Evolutionary conservation across 2,888 invertebrate species (phyloP), one percentile per base, ranked within the genome.

Genomic region (Deroplatys truncata): DNA sequence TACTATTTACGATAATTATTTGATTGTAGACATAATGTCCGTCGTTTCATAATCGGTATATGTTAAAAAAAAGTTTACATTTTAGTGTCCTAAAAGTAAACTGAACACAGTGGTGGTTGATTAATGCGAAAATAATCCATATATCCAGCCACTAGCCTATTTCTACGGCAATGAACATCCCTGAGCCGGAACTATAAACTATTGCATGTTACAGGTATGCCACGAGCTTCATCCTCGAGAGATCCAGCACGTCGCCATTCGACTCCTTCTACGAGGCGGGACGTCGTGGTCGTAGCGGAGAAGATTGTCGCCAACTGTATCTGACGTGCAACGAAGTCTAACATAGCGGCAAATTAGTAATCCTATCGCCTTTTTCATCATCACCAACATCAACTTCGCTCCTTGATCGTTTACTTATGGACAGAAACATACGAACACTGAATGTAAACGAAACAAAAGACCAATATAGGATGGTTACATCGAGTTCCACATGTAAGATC

Each of bases 291-390:
- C 96, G 98, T 93, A 96, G 96, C 83, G 98, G 98, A 86, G 96
- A 97, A 92, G 97, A 98, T 93, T 98, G 98, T 93, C 96, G 96
- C 93, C 96, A 97, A 92, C 95, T 97, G 91, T 98, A 97, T 94
- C 95, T 97, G 92, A 96, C 97, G 93, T 98, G 98, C 94, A 98
- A 98, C 93, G 98, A 98, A 94, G 97, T 97, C 93, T 98, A 96
- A 95, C 91, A 90, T 72, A 72, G 56, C 56, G 56, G 20, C 29
- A 25, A 28, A 28, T 72, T 72, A 28, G 16, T 28, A 28, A 25
- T n/a, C 13, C 29, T 84, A 82, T 9, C 82, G 35, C 28, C 31
- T n/a, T 28, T 35, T 28, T 29, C 56, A 86, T 56, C 86, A 85
- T 85, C 85, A 86, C 28, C 28, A 72, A 20, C 56, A 72, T n/a